These are phyloP conservation scores for Lota lota DNA, from an alignment of 2,113 vertebrate species.

Conservation along the genomic window DNA sequence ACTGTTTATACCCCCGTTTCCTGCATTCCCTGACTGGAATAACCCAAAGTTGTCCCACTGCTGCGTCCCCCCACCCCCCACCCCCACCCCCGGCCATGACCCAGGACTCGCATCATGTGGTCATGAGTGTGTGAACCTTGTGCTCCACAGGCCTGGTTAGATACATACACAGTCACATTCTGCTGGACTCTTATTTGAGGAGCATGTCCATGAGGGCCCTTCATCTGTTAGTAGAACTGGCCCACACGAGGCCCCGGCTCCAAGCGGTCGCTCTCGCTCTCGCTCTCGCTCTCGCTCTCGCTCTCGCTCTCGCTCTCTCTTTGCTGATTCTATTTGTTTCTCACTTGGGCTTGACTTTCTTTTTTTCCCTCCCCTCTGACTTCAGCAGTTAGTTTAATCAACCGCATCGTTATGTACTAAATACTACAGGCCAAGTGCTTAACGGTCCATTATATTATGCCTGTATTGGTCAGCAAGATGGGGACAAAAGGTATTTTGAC, in stretches of 20 bases:
- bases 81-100: conserved; percentile 59
- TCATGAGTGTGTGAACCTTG: conserved; percentile 57
- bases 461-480: too few relatives aligned
- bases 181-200: conserved; percentile 42
- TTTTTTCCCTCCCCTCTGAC: not conserved
- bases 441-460: too few relatives aligned
- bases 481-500: too few relatives aligned
- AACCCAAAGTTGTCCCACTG: conserved; percentile 55
- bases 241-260: conserved; percentile 2
- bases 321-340: conserved; percentile 6
- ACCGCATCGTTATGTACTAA: too few relatives aligned
- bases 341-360: not conserved
- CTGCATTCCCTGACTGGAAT: conserved; percentile 61
- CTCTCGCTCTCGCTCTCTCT: too few relatives aligned
- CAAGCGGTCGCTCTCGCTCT: conserved; percentile 8
- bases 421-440: too few relatives aligned
- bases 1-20: conserved; percentile 72
- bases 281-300: too few relatives aligned
- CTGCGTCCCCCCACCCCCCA: conserved; percentile 28
- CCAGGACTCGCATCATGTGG: conserved; percentile 54
- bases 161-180: conserved; percentile 37
- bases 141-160: conserved; percentile 39
- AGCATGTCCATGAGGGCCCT: conserved; percentile 24
- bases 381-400: not conserved
- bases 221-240: conserved; percentile 14